phyloP scores from a whole-genome alignment of 2,888 invertebrate species.

The Arrhopalites spinosus region DNA sequence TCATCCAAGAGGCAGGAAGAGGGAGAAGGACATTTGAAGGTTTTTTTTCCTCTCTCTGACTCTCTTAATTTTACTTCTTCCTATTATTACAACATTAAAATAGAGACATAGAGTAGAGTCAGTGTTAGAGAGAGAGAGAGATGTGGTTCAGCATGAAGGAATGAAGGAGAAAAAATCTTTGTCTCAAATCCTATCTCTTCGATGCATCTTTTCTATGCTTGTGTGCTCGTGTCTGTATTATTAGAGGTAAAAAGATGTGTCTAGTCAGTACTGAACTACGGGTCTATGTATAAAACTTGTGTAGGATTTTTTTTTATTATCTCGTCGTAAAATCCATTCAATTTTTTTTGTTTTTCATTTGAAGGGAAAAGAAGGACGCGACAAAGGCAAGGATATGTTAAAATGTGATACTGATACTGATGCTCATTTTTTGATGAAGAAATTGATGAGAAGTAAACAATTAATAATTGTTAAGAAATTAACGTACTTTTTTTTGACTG shows the following conservation, averaged over 20 bases:
- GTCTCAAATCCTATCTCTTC: not conserved
- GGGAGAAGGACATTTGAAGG: no score
- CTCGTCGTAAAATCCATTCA: not conserved
- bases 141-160: no score
- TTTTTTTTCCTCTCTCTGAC: not conserved
- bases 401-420: not conserved
- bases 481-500: no score
- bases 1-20: no score
- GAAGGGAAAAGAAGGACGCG: not conserved
- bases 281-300: not conserved
- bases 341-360: not conserved
- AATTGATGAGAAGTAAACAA: slow-evolving; percentile 9
- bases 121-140: no score
- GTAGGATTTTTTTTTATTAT: slow-evolving; percentile 10
- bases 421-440: not conserved
- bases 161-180: not conserved
- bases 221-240: no score
- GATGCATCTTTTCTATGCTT: not conserved
- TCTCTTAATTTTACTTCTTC: not conserved
- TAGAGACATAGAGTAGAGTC: no score
- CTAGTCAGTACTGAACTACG: not conserved
- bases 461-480: no score
- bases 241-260: no score
- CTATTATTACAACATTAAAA: not conserved
- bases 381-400: not conserved